These are phyloP conservation scores for Cyprinodon tularosa DNA, from an alignment of 2,113 vertebrate genomes.

Conservation along the genomic window DNA sequence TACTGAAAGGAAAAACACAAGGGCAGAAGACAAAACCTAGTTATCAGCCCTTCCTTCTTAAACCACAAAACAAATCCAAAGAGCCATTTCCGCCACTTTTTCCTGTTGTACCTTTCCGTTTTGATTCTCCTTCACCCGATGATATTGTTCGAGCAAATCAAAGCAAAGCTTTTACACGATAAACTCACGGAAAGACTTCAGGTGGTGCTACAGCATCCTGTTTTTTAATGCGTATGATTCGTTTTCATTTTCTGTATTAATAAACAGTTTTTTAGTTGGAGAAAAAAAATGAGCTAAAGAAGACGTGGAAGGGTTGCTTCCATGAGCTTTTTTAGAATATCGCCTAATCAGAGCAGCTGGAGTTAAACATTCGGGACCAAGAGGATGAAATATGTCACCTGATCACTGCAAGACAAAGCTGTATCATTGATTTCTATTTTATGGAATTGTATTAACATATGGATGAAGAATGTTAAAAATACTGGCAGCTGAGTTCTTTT, in stretches of 20 bases:
- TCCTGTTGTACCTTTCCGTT: constrained; percentile 87
- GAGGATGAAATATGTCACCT: background rate
- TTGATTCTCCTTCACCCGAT: constrained; percentile 93
- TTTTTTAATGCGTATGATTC: background rate
- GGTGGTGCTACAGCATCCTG: constrained; percentile 9
- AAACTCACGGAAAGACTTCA: constrained; percentile 15
- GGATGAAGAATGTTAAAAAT: background rate
- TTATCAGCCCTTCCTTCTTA: constrained; percentile 79
- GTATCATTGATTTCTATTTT: background rate
- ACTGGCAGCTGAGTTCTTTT: constrained; percentile 38
- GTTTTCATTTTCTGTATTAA: background rate
- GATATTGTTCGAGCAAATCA: constrained; percentile 92
- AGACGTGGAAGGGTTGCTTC: background rate
- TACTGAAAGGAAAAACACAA: constrained; percentile 23
- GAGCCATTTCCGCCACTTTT: constrained; percentile 74
- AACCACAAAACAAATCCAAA: constrained; percentile 80
- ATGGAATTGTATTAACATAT: background rate
- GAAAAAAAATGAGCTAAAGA: constrained; percentile 4
- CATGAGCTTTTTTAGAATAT: constrained; percentile 9
- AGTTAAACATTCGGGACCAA: constrained; percentile 35
- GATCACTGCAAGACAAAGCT: background rate
- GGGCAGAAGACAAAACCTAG: constrained; percentile 30
- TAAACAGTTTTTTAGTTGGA: background rate
- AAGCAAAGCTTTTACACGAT: constrained; percentile 89
- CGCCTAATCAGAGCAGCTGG: background rate